A percentile compares a stretch with the other conserved stretches of the same genome.
These are phyloP conservation scores for Calameuta idolon DNA, from an alignment of 2,888 invertebrate genomes.

Conservation along the genomic window DNA sequence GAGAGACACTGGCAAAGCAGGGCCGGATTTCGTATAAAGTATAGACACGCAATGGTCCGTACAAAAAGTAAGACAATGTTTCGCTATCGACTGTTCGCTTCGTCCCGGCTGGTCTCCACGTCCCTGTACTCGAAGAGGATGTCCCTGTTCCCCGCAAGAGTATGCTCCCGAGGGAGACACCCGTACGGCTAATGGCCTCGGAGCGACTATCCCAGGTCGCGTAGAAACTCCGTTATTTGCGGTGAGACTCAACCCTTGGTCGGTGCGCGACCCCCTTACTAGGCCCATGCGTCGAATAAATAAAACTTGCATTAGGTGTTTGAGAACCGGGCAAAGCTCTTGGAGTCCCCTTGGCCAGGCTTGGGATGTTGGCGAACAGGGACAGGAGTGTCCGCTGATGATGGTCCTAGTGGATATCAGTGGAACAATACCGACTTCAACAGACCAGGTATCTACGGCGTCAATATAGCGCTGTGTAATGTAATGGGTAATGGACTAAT, in stretches of 20 bases:
- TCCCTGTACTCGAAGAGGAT: neutral
- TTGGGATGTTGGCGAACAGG: neutral
- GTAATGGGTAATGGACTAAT: neutral
- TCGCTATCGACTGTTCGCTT: neutral
- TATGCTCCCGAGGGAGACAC: conserved; percentile 30
- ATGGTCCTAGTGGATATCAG: neutral
- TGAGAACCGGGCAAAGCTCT: neutral
- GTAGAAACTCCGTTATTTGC: conserved; percentile 40
- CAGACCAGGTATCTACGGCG: neutral
- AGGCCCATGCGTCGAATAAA: conserved; percentile 42
- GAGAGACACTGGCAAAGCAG: neutral
- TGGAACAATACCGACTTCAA: neutral
- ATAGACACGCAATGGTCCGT: neutral
- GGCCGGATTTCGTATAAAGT: neutral
- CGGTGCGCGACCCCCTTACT: conserved; percentile 30
- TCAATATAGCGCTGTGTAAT: neutral
- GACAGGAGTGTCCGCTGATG: neutral
- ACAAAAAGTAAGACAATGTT: neutral
- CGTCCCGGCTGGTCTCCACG: neutral
- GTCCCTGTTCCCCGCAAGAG: conserved; percentile 24
- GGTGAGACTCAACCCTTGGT: conserved; percentile 27
- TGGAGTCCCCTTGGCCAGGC: neutral
- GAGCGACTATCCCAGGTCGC: conserved; percentile 35
- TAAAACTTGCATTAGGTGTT: conserved; percentile 26
- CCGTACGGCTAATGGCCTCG: conserved; percentile 39